Evolutionary conservation across 2,888 invertebrate genomes (phyloP).

Genomic region (Agrilus mali): DNA sequence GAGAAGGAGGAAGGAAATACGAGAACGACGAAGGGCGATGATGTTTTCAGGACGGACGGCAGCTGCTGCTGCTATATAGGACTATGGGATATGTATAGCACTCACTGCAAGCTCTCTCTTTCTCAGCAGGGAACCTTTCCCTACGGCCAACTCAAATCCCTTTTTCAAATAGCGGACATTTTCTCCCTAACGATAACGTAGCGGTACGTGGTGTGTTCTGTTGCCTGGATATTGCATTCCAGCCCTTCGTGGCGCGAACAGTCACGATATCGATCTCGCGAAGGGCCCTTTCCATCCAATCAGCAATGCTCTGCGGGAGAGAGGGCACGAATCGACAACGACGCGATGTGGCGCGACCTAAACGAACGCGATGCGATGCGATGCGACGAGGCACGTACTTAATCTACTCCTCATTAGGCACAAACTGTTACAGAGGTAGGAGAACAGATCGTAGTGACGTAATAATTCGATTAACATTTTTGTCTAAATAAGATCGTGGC

Average conservation of each 20-base stretch:
- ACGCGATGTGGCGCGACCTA: too few relatives aligned
- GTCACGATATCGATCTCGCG: slow-evolving; percentile 21
- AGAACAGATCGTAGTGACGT: slow-evolving; percentile 13
- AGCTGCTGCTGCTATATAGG: too few relatives aligned
- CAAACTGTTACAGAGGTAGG: too few relatives aligned
- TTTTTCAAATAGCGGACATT: slow-evolving; percentile 20
- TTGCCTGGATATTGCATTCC: slow-evolving; percentile 20
- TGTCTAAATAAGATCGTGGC: too few relatives aligned
- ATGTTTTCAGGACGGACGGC: too few relatives aligned
- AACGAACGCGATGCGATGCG: not conserved
- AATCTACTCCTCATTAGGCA: too few relatives aligned
- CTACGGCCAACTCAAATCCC: slow-evolving; percentile 19
- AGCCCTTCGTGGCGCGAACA: slow-evolving; percentile 14
- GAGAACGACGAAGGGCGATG: not conserved
- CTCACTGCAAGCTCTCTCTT: too few relatives aligned
- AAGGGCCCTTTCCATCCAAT: slow-evolving; percentile 20
- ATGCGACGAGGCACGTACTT: not conserved
- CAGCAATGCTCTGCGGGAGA: slow-evolving; percentile 12
- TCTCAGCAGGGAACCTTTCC: slow-evolving; percentile 18
- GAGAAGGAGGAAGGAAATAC: too few relatives aligned
- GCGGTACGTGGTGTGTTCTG: not conserved
- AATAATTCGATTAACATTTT: slow-evolving; percentile 10
- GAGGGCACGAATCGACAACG: slow-evolving; percentile 6
- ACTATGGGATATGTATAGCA: too few relatives aligned
- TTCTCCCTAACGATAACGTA: slow-evolving; percentile 18